These are phyloP conservation scores for Zosterops pallidus DNA, from an alignment of 2,113 vertebrate species.

Conservation along the genomic window DNA sequence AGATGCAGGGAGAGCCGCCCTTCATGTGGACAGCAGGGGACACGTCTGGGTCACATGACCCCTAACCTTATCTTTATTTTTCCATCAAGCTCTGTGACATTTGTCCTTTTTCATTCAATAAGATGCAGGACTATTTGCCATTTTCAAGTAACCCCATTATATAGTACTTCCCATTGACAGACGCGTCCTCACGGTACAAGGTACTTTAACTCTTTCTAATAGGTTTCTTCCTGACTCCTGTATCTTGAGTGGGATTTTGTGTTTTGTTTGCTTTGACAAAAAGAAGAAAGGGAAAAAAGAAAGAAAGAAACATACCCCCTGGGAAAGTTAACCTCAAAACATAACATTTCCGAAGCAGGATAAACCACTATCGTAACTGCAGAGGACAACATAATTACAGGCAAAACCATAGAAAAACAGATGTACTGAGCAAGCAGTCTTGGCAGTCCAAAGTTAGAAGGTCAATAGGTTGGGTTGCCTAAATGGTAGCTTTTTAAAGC, in stretches of 20 bases:
- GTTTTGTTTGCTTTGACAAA: conserved; percentile 61
- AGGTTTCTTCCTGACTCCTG: conserved; percentile 47
- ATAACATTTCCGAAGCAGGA: conserved; percentile 57
- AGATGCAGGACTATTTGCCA: conserved; percentile 61
- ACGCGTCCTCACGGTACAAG: not conserved
- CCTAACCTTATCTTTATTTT: conserved; percentile 69
- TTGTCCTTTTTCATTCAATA: conserved; percentile 69
- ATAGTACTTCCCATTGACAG: conserved; percentile 57
- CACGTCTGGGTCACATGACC: conserved; percentile 60
- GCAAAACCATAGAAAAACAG: conserved; percentile 58
- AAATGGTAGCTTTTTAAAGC: conserved; percentile 46
- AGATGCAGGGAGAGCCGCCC: conserved; percentile 53
- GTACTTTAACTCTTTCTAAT: conserved; percentile 65
- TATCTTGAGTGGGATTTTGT: conserved; percentile 47
- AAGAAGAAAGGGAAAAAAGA: conserved; percentile 50
- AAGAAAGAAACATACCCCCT: conserved; percentile 62
- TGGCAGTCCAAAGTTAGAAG: conserved; percentile 63
- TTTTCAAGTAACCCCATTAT: conserved; percentile 62
- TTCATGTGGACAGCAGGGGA: conserved; percentile 68
- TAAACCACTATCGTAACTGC: conserved; percentile 39
- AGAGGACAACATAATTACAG: conserved; percentile 68
- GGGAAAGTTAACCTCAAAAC: conserved; percentile 55
- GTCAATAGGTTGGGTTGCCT: conserved; percentile 65
- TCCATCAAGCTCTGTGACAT: conserved; percentile 67
- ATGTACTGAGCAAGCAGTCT: conserved; percentile 51